phyloP scores from a whole-genome alignment of 1,140 invertebrate genomes.

The Drosophila parvula region DNA sequence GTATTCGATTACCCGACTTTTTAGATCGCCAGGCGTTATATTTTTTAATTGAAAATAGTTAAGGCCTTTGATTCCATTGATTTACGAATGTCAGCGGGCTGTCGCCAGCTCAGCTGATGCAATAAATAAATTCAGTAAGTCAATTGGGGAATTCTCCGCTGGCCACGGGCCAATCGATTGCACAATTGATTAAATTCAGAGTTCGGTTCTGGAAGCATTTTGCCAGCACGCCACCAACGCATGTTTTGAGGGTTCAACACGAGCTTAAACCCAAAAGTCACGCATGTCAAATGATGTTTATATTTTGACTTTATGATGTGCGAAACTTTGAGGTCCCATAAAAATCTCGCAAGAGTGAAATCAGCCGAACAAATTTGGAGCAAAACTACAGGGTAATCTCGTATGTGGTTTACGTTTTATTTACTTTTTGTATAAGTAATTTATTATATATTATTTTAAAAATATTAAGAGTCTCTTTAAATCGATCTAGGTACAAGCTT shows the following conservation, averaged over 20 bases:
- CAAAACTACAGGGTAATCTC: background rate
- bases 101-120: slow-evolving; percentile 11
- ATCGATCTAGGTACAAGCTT: accelerated
- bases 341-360: slow-evolving; percentile 56
- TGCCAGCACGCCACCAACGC: slow-evolving; percentile 23
- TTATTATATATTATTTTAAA: background rate
- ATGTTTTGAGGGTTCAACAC: slow-evolving; percentile 28
- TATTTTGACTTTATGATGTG: slow-evolving; percentile 59
- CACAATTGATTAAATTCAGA: slow-evolving; percentile 37
- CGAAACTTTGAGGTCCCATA: slow-evolving; percentile 33
- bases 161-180: slow-evolving; percentile 14
- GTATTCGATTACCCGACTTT: slow-evolving; percentile 9
- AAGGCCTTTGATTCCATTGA: slow-evolving; percentile 45
- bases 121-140: slow-evolving; percentile 50
- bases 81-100: slow-evolving; percentile 34
- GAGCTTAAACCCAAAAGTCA: slow-evolving; percentile 50
- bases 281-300: slow-evolving; percentile 54
- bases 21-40: slow-evolving; percentile 50
- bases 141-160: slow-evolving; percentile 55
- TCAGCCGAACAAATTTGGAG: slow-evolving; percentile 10
- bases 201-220: slow-evolving; percentile 26
- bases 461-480: background rate
- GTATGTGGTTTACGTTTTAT: background rate
- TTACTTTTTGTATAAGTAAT: background rate
- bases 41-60: slow-evolving; percentile 64